Evolutionary conservation across 2,113 vertebrate species (phyloP), one percentile per base, ranked within the genome.

Genomic region (Hoplias malabaricus): DNA sequence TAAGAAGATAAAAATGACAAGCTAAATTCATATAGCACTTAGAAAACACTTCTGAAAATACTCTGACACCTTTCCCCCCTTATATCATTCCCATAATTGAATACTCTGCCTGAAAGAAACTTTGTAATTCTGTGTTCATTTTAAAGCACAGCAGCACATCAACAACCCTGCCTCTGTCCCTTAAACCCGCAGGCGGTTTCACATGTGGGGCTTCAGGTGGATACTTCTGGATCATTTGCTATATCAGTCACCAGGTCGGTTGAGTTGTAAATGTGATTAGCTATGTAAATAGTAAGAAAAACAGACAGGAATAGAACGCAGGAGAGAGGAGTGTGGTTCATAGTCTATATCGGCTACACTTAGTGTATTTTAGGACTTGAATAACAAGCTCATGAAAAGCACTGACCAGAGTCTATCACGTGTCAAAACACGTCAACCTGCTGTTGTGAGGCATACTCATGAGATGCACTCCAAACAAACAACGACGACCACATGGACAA

Each of bases 251-350:
- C 29, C 57, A 56, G 79, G 29, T 83, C 87, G 89, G 86, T 82
- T n/a, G 40, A 46, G 34, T 23, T 77, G 73, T 75, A 84, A 85
- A 83, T 85, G 83, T 72, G 83, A 82, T 84, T 54, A 74, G 61
- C 75, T 83, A 84, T 86, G 72, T 85, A 90, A 90, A 91, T 87
- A 91, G 82, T 69, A 83, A 88, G 59, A 80, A 89, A 69, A 90
- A 89, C 85, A 89, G 3, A 81, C 85, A 78, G 86, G 83, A 79
- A 59, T 80, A 86, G 83, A 89, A 85, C 86, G 85, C 72, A 66
- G 83, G 78, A 84, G 77, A 75, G 75, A 84, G 85, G 82, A 75
- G 66, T 81, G 84, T 69, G 78, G 85, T 84, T 80, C 57, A 69
- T 1, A 70, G n/a, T 59, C 73, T 87, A 48, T 79, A 73, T 80